These are phyloP conservation scores for Notoglanidium macrostoma DNA, from an alignment of 2,797 vertebrate genomes.

Conservation along the genomic window DNA sequence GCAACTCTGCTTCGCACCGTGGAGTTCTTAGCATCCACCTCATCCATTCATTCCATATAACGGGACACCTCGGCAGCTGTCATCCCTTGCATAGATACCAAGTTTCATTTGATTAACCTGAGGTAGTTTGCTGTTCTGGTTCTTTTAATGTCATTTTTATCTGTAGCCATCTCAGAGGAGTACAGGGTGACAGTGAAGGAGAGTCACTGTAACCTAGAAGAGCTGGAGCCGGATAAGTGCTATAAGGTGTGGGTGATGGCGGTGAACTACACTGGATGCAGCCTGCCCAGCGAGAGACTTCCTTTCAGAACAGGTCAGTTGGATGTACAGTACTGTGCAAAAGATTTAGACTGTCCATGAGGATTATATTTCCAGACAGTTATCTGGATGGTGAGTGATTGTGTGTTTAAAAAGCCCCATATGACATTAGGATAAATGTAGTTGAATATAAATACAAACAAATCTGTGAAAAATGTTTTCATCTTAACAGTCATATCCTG, in stretches of 20 bases:
- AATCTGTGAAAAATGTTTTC: background rate
- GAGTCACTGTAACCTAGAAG: slow-evolving; percentile 92
- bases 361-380: background rate
- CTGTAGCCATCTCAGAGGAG: slow-evolving; percentile 88
- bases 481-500: background rate
- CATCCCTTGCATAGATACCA: background rate
- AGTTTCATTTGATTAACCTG: background rate
- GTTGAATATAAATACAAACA: background rate
- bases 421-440: background rate
- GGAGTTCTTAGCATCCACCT: too few relatives aligned
- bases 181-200: slow-evolving; percentile 96
- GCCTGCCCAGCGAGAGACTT: slow-evolving; percentile 89
- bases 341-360: too few relatives aligned
- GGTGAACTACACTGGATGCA: slow-evolving; percentile 93
- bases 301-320: slow-evolving; percentile 90
- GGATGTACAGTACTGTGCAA: background rate
- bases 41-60: too few relatives aligned
- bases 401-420: background rate
- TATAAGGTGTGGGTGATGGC: slow-evolving; percentile 98
- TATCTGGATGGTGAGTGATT: background rate
- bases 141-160: slow-evolving; percentile 6
- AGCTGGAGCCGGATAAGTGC: slow-evolving; percentile 87
- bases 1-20: too few relatives aligned
- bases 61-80: too few relatives aligned
- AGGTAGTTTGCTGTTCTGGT: background rate